Evolutionary conservation across 2,888 invertebrate species (phyloP).

Genomic region (Ophion ellenae): DNA sequence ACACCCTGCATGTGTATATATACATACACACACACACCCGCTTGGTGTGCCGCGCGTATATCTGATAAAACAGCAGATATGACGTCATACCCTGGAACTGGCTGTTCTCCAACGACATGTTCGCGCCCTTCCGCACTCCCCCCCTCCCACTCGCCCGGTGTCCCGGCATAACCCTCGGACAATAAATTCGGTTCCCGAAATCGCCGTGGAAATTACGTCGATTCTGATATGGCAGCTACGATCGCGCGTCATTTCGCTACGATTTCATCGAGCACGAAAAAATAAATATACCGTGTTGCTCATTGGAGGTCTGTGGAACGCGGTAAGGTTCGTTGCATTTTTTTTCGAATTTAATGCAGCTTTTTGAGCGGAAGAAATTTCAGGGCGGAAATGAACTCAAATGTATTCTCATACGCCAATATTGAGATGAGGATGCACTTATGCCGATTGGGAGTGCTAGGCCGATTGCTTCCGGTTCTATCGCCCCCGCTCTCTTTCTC

Average conservation of each 20-base stretch:
- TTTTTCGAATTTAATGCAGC: not conserved
- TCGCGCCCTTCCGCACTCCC: conserved; percentile 68
- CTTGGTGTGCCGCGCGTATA: conserved; percentile 15
- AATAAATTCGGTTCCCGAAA: conserved; percentile 67
- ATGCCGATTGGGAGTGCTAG: conserved; percentile 34
- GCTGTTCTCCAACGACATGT: conserved; percentile 75
- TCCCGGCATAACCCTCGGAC: not conserved
- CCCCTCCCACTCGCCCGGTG: not conserved
- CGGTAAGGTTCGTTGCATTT: not conserved
- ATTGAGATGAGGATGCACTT: conserved; percentile 36
- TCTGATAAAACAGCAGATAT: conserved; percentile 57
- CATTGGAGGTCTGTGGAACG: no score
- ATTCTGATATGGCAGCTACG: conserved; percentile 13
- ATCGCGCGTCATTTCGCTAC: not conserved
- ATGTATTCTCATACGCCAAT: not conserved
- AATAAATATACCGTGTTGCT: not conserved
- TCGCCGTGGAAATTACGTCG: conserved; percentile 38
- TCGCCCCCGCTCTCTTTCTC: not conserved
- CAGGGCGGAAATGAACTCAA: not conserved
- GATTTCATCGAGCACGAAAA: not conserved
- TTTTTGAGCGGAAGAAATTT: not conserved
- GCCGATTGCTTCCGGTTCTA: not conserved
- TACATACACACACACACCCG: not conserved
- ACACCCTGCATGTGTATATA: no score
- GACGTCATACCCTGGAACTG: conserved; percentile 67